Base-by-base conservation (phyloP, 2,797 vertebrate species). In the Calcarius lapponicus region DNA sequence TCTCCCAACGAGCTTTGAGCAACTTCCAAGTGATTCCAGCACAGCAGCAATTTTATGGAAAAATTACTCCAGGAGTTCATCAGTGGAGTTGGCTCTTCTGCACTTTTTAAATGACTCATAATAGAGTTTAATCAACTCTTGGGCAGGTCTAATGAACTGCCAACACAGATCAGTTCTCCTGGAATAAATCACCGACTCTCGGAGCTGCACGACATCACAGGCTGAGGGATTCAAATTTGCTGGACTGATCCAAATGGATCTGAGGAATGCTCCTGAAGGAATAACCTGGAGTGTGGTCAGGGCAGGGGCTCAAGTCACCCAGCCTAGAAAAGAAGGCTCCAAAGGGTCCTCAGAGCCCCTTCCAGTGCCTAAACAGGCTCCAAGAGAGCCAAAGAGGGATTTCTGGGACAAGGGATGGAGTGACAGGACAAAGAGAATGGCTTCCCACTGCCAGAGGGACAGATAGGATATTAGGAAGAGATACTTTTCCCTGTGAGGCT, bases 61-160 rank as follows among this genome's bases (percentile, higher is more conserved):
- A 73, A 94, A 96, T 80, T 58, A 87, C 69, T 91, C 74, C 32
- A 58, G 64, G 81, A 91, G 94, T 72, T 88, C 92, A 94, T 92
- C 92, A 86, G 64, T 10, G 25, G 71, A 92, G 64, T 25, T 88
- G 80, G 91, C 83, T 95, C 85, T 93, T 76, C 91, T 36, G 61
- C 82, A 47, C 88, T 91, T 94, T 92, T 95, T 80, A 87, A 94
- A 90, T 9, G 69, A 95, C 80, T 85, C 78, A 86, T 85, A 91
- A 92, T 87, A n/a, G 36, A 79, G 54, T 90, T 95, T 92, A 96
- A 96, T 93, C 88, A 94, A 90, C 75, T 86, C 64, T 73, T 64
- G 90, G 85, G 82, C 79, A 94, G 70, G 60, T 80, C 66, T 85
- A 89, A 96, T 24, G 88, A 96, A 42, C 86, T 88, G 90, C 82